Evolutionary conservation across 2,888 invertebrate species (phyloP).

Genomic region (Ornithoptera priamus): DNA sequence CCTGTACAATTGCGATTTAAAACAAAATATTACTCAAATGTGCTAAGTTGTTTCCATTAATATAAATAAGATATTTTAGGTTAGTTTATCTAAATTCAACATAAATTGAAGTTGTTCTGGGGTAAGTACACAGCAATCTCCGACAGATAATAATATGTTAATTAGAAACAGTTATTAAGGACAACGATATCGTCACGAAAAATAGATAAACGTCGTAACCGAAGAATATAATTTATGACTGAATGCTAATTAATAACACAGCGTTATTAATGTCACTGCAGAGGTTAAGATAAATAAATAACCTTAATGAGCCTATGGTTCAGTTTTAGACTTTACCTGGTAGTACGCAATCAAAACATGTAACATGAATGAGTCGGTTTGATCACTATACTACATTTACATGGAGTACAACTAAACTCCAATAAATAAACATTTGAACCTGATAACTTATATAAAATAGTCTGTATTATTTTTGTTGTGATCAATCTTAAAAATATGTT

Average conservation of each 20-base stretch:
- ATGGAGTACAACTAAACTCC: too few species aligned
- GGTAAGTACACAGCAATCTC: slow-evolving; percentile 14
- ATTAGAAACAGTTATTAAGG: slow-evolving; percentile 19
- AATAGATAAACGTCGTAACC: not conserved
- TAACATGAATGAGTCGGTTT: too few species aligned
- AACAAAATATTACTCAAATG: not conserved
- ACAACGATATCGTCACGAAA: slow-evolving; percentile 2
- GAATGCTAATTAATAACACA: not conserved
- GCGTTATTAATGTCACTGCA: not conserved
- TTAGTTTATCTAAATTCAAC: slow-evolving; percentile 17
- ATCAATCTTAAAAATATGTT: too few species aligned
- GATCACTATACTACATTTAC: too few species aligned
- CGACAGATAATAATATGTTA: slow-evolving; percentile 16
- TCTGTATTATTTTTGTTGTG: too few species aligned
- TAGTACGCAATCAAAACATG: too few species aligned
- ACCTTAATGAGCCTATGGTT: too few species aligned
- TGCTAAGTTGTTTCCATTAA: not conserved
- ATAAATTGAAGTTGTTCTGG: slow-evolving; percentile 18
- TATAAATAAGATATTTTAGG: slow-evolving; percentile 2
- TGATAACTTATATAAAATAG: too few species aligned
- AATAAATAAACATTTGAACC: too few species aligned
- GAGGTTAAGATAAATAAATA: not conserved
- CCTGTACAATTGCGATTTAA: too few species aligned
- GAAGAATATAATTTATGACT: not conserved
- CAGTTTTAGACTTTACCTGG: too few species aligned